These are phyloP conservation scores for Andricus quercusramuli DNA, from an alignment of 2,888 invertebrate genomes.

Conservation along the genomic window DNA sequence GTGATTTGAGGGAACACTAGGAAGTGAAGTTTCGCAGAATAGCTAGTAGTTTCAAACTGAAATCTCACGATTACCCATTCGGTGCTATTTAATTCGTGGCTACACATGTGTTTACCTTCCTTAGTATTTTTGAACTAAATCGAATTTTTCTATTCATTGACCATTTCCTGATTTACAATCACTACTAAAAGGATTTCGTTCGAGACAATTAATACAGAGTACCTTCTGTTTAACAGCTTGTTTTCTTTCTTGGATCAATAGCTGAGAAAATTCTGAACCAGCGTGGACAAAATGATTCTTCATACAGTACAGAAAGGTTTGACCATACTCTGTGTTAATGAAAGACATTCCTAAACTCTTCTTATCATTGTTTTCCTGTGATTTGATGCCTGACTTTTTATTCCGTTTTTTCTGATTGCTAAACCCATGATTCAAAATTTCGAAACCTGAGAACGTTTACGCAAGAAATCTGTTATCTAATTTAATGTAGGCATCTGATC, in stretches of 20 bases:
- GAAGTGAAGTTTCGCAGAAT: too few relatives aligned
- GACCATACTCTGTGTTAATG: too few relatives aligned
- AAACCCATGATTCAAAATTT: not conserved
- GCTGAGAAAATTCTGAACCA: not conserved
- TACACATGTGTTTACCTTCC: not conserved
- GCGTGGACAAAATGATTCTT: not conserved
- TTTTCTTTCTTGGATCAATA: too few relatives aligned
- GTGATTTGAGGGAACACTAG: too few relatives aligned
- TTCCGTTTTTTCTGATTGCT: not conserved
- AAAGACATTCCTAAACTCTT: not conserved
- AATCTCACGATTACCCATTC: too few relatives aligned
- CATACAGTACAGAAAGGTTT: not conserved
- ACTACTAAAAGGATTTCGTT: not conserved
- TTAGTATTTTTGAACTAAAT: not conserved
- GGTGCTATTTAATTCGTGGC: too few relatives aligned
- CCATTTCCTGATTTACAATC: conserved; percentile 16
- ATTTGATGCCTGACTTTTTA: not conserved
- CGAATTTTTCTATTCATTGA: too few relatives aligned
- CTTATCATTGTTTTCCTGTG: not conserved
- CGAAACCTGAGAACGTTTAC: too few relatives aligned
- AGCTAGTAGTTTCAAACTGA: not conserved
- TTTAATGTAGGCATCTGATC: not conserved
- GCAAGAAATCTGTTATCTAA: not conserved
- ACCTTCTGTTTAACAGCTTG: too few relatives aligned
- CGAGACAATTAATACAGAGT: not conserved